Evolutionary conservation across 30 jellyfish, hydroid and myxozoan species (phyloP).

Genomic region (Catostylus mosaicus): DNA sequence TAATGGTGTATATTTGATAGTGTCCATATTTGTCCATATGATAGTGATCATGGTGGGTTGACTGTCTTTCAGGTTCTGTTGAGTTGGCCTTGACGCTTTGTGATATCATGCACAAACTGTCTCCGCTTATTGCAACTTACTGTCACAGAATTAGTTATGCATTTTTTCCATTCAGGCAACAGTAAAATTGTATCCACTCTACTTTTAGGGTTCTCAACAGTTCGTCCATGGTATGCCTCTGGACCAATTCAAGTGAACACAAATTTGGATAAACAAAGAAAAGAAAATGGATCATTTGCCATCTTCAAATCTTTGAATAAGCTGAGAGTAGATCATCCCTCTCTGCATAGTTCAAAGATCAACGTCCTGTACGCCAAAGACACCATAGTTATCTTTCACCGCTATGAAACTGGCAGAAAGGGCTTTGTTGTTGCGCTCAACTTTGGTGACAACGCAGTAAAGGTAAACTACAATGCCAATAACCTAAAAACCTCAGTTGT

Average conservation of each 20-base stretch:
- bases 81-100: too few relatives aligned
- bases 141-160: too few relatives aligned
- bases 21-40: too few relatives aligned
- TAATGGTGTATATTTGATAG: too few relatives aligned
- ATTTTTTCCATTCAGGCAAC: too few relatives aligned
- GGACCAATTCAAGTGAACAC: not conserved
- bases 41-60: too few relatives aligned
- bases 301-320: conserved; percentile 10
- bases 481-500: conserved; percentile 17
- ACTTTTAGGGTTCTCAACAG: not conserved
- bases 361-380: conserved; percentile 33
- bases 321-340: conserved; percentile 27
- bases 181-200: too few relatives aligned
- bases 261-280: conserved; percentile 35
- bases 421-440: conserved; percentile 58
- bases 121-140: too few relatives aligned
- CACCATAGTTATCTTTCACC: conserved; percentile 29
- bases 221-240: conserved; percentile 51
- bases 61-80: too few relatives aligned
- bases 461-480: not conserved
- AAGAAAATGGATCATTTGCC: conserved; percentile 34
- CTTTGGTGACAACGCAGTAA: not conserved
- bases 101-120: too few relatives aligned
- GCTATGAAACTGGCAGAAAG: conserved; percentile 27
- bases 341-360: conserved; percentile 28